Conservation (phyloP, 2,113 vertebrate species). For the Aptenodytes patagonicus region DNA sequence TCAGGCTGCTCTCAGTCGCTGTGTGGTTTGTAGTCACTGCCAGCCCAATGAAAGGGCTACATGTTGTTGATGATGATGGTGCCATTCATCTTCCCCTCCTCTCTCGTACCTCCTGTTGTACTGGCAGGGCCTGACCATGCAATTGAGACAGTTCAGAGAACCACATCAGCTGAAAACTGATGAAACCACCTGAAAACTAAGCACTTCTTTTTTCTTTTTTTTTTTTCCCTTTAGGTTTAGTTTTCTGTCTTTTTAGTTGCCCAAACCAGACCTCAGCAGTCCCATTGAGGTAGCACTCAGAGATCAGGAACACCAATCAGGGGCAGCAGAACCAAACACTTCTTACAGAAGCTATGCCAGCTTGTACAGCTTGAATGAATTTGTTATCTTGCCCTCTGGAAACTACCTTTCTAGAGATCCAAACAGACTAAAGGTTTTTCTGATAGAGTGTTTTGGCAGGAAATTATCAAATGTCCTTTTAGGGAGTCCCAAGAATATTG, state of each 20-base stretch:
- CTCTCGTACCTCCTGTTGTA: background rate
- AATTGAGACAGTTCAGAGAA: background rate
- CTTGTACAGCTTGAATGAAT: background rate
- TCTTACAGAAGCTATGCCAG: background rate
- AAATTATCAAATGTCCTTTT: background rate
- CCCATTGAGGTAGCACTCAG: fast-evolving
- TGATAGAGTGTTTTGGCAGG: background rate
- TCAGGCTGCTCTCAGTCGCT: background rate
- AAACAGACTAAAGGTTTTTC: background rate
- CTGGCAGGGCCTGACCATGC: background rate
- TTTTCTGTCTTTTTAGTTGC: background rate
- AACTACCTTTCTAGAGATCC: background rate
- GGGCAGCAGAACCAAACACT: background rate
- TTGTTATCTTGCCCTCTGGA: background rate
- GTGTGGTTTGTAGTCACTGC: background rate
- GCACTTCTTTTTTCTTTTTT: background rate
- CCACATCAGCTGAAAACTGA: background rate
- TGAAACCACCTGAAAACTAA: background rate
- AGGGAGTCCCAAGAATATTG: background rate
- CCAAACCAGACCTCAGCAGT: background rate
- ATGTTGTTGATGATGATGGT: background rate
- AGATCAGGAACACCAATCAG: background rate
- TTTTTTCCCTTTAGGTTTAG: background rate
- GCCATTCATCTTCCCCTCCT: background rate
- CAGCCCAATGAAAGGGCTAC: background rate